phyloP scores from a whole-genome alignment of 2,113 vertebrate species.

The Tupaia chinensis region DNA sequence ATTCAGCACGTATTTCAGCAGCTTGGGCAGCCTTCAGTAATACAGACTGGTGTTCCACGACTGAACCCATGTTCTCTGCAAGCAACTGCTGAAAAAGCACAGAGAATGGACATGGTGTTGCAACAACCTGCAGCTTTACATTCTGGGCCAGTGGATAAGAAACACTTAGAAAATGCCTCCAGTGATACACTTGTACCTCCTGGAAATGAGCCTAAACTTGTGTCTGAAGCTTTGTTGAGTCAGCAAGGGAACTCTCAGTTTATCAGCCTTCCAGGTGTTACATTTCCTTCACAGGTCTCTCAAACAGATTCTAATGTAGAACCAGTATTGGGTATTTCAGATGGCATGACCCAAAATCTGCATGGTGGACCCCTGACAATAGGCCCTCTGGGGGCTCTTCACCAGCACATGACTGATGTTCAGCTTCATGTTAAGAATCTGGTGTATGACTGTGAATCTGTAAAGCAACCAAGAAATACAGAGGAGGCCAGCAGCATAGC shows the following conservation, averaged over 20 bases:
- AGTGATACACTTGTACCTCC: background rate
- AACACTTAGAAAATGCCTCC: conserved; percentile 4
- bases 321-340: conserved; percentile 72
- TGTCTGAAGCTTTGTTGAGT: conserved; percentile 49
- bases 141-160: conserved; percentile 29
- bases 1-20: conserved; percentile 87
- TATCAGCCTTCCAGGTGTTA: conserved; percentile 11
- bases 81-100: conserved; percentile 70
- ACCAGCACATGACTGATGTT: conserved; percentile 77
- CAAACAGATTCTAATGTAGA: conserved; percentile 75
- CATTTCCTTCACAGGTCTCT: conserved; percentile 76
- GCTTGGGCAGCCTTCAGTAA: conserved; percentile 78
- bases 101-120: conserved; percentile 56
- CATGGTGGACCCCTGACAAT: conserved; percentile 31
- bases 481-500: conserved; percentile 52
- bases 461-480: conserved; percentile 24
- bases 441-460: conserved; percentile 43
- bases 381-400: background rate
- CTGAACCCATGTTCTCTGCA: conserved; percentile 73
- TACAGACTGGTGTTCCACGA: conserved; percentile 71
- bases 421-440: conserved; percentile 76
- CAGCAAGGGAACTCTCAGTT: conserved; percentile 50
- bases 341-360: conserved; percentile 70
- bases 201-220: conserved; percentile 69
- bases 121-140: conserved; percentile 55